Base-by-base conservation (phyloP, 2,888 invertebrate species). In the Apotomis betuletana region DNA sequence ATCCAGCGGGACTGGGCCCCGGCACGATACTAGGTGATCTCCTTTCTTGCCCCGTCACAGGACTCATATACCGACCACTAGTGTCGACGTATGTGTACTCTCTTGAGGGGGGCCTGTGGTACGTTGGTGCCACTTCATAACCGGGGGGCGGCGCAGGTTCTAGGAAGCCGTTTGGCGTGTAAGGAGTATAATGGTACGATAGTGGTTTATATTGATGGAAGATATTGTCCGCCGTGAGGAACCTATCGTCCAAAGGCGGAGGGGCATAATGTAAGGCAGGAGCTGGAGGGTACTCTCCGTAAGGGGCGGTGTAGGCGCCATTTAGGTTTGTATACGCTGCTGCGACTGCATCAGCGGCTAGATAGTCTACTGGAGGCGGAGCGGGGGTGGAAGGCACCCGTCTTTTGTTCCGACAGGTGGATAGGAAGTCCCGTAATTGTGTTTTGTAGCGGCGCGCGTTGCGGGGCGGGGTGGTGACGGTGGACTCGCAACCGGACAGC, bases 381-480 rank as follows among this genome's bases (percentile, higher is more conserved):
- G 94, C 94, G 4, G 95, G 94, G 6, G 91, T 94, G 5, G 90
- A 92, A 69, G 91, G 92, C 0, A 85, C 90, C 90, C 96, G 95
- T 85, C 97, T 94, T 84, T 97, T 97, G 75, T 96, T 96, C 75
- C 98, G 95, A 85, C 98, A 98, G 12, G 98, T 98, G 13, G 98
- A 98, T 2, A 98, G 92, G 87, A 98, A 98, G 91, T 99, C 98
- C 62, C 98, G 94, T 38, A 98, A 94, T 86, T 98, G 98, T 3
- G 98, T 98, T 90, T 99, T 99, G 92, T 98, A 98, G 81, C 98
- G 95, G 74, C 98, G 95, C 77, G 97, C 97, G 27, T 97, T 96
- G 79, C 97, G 94, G 68, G 96, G 97, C 0, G 97, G 97, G 0
- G 92, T 90, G 68, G 96, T 96, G 67, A 95, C 95, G 67, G 93